Evolutionary conservation across 2,113 vertebrate species (phyloP).

Genomic region (Neotragus moschatus): DNA sequence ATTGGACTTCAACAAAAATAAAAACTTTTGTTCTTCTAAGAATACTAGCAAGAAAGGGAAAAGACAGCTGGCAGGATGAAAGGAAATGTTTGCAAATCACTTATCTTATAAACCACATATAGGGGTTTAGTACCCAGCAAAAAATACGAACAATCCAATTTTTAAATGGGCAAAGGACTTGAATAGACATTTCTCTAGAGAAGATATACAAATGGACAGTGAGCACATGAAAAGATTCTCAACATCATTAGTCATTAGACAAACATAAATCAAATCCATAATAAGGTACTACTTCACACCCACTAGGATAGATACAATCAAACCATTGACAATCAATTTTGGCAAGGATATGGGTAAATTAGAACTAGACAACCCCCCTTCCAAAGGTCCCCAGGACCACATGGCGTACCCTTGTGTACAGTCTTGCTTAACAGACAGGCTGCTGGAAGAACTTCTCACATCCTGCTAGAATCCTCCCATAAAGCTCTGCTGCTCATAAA

Average conservation of each 20-base stretch:
- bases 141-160: neutral
- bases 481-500: neutral
- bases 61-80: neutral
- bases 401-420: neutral
- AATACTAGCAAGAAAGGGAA: neutral
- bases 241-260: neutral
- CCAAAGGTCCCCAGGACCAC: neutral
- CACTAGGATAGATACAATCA: neutral
- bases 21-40: neutral
- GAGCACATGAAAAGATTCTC: neutral
- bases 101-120: neutral
- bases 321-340: neutral
- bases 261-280: neutral
- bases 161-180: neutral
- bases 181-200: conserved; percentile 1
- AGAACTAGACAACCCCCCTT: neutral
- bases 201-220: neutral
- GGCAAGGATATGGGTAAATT: neutral
- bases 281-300: neutral
- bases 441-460: neutral
- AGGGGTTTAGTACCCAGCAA: neutral
- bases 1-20: neutral
- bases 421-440: neutral
- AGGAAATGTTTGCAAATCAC: neutral
- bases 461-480: neutral